A percentile compares a stretch with the other conserved stretches of the same genome.
These are phyloP conservation scores for Dichetophora obliterata DNA, from an alignment of 2,888 invertebrate species.

Conservation along the genomic window DNA sequence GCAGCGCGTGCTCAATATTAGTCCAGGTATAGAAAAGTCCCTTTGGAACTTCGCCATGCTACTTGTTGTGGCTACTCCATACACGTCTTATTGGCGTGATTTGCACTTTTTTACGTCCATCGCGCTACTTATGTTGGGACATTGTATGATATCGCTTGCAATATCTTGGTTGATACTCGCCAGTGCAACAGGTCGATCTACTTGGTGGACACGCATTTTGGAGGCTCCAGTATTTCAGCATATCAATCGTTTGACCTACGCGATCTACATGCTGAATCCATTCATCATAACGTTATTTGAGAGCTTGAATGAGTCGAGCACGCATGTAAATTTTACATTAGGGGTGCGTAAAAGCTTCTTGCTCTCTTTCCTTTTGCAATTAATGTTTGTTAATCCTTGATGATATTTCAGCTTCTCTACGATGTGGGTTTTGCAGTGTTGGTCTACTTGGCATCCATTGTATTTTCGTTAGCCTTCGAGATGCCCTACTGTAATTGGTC, in stretches of 20 bases:
- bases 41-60: slow-evolving; percentile 61
- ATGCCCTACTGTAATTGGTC: slow-evolving; percentile 64
- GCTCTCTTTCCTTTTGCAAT: not conserved
- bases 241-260: slow-evolving; percentile 72
- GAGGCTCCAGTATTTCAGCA: slow-evolving; percentile 64
- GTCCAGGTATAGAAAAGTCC: slow-evolving; percentile 54
- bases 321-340: slow-evolving; percentile 62
- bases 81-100: slow-evolving; percentile 63
- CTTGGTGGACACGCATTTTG: slow-evolving; percentile 64
- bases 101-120: slow-evolving; percentile 69
- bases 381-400: slow-evolving; percentile 8
- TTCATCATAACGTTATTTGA: slow-evolving; percentile 70
- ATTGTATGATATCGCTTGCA: slow-evolving; percentile 69
- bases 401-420: slow-evolving; percentile 54
- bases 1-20: slow-evolving; percentile 47
- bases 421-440: slow-evolving; percentile 61
- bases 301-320: slow-evolving; percentile 60
- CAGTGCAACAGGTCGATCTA: slow-evolving; percentile 71
- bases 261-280: slow-evolving; percentile 74
- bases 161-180: slow-evolving; percentile 73
- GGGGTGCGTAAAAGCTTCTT: slow-evolving; percentile 58
- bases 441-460: slow-evolving; percentile 60
- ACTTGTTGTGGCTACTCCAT: slow-evolving; percentile 60
- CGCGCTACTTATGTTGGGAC: slow-evolving; percentile 70
- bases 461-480: slow-evolving; percentile 63